These are phyloP conservation scores for Ictidomys tridecemlineatus DNA, from an alignment of 2,113 vertebrate species.

Conservation along the genomic window DNA sequence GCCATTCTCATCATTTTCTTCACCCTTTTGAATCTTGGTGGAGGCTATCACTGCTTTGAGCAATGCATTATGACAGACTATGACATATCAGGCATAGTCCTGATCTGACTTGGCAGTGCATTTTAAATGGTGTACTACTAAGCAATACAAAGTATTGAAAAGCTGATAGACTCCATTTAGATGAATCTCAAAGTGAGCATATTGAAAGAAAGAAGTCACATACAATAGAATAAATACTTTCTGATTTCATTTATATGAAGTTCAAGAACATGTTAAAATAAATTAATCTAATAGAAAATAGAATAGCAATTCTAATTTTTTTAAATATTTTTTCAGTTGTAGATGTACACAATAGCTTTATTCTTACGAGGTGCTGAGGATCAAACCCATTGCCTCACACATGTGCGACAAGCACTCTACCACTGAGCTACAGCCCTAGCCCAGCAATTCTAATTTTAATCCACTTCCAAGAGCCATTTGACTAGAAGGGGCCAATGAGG, in stretches of 20 bases:
- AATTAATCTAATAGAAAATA: constrained; percentile 17
- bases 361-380: too few species aligned
- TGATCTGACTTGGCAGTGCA: not conserved
- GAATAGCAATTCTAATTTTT: not conserved
- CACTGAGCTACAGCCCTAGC: too few species aligned
- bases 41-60: not conserved
- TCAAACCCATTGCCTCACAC: too few species aligned
- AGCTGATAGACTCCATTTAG: not conserved
- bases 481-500: not conserved
- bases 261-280: not conserved
- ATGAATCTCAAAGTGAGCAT: not conserved
- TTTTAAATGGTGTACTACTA: not conserved
- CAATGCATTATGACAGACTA: not conserved
- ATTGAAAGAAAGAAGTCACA: not conserved
- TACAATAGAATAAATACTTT: not conserved
- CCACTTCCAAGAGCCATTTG: not conserved
- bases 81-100: not conserved
- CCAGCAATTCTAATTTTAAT: not conserved
- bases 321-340: too few species aligned
- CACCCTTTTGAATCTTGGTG: not conserved
- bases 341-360: too few species aligned
- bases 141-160: not conserved
- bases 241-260: not conserved
- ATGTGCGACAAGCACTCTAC: too few species aligned
- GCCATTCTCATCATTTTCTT: not conserved